Evolutionary conservation across 2,113 vertebrate genomes (phyloP), one percentile per base, ranked within the genome.

Genomic region (Dasyprocta punctata): DNA sequence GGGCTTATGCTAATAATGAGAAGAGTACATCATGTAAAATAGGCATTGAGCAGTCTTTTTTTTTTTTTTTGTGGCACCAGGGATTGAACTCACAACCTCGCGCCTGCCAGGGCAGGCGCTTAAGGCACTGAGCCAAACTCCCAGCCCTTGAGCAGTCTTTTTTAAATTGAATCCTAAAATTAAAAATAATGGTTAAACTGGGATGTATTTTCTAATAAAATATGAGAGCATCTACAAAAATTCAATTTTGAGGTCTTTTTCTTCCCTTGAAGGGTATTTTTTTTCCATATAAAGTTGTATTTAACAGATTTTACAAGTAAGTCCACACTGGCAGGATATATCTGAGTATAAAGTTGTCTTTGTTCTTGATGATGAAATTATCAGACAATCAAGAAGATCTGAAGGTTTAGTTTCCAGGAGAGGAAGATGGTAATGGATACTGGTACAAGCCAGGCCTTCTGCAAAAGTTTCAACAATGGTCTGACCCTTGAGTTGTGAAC

Each of bases 321-420:
- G 98, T 54, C 98, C 98, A 0, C 95, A 98, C 33, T 98, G 98
- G 98, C 75, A 97, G 98, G 7, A 98, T 98, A 63, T 98, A 98
- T 82, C 92, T 99, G 77, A 98, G 98, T 22, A 98, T 99, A 67
- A 99, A 91, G 98, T 99, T 52, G 98, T 98, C 41, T 99, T 99
- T 14, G 98, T 99, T 93, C 98, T 99, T 92, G 98, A 99, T 1
- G 98, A 99, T 90, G 98, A 99, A 97, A 98, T 99, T 54, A 98
- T 99, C 82, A 98, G 99, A 96, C 94, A 99, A 98, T 98, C 44
- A 98, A 99, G 98, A 97, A 97, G 20, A 98, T 98, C 49, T 99
- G 98, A 99, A 77, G 56, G 71, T 26, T 19, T 1, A 16, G 47
- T 30, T 94, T 89, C 75, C 71, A 47, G 71, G 49, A 67, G 13